Conservation (phyloP, 2,113 vertebrate genomes). For the Telmatochromis sp. region DNA sequence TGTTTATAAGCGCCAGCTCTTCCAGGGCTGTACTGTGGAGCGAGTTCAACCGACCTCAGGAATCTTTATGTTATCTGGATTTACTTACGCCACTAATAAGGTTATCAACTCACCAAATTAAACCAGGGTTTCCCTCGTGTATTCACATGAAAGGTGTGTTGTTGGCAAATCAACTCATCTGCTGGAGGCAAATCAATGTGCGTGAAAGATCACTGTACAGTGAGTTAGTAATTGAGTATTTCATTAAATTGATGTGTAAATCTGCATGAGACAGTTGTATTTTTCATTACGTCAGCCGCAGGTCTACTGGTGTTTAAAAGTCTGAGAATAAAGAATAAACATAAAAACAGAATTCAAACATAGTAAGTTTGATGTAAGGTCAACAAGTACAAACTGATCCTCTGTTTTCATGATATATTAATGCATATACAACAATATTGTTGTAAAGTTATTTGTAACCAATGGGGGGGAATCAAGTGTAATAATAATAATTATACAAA, state of each 20-base stretch:
- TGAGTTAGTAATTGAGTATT: not conserved
- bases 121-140: not conserved
- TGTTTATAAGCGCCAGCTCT: not conserved
- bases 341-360: not conserved
- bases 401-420: not conserved
- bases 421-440: not conserved
- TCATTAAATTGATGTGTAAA: not conserved
- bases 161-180: not conserved
- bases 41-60: not conserved
- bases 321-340: not conserved
- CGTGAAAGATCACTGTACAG: not conserved
- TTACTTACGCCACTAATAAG: not conserved
- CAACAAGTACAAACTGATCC: not conserved
- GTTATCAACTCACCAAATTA: not conserved
- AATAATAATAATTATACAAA: not conserved
- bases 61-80: not conserved
- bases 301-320: rapidly evolving
- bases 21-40: not conserved
- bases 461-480: not conserved
- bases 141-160: not conserved
- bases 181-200: not conserved
- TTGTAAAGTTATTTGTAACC: not conserved
- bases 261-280: not conserved
- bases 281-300: not conserved
- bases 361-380: not conserved